Evolutionary conservation across 2,888 invertebrate species (phyloP).

Genomic region (Boloria selene): DNA sequence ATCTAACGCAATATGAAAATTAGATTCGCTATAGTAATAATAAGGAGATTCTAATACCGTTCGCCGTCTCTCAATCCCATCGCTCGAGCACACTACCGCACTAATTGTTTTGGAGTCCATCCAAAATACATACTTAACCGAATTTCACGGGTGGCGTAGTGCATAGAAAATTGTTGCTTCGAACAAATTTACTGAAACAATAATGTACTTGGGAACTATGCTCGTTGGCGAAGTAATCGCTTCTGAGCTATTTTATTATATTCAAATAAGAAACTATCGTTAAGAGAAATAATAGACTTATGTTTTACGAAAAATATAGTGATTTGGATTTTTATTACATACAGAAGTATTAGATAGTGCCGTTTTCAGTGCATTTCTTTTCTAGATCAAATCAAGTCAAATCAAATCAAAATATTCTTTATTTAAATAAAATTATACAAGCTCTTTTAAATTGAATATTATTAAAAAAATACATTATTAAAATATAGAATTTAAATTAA

Average conservation of each 20-base stretch:
- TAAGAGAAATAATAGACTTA: background rate
- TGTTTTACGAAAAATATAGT: background rate
- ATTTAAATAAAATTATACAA: too few relatives aligned
- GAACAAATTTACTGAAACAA: conserved; percentile 43
- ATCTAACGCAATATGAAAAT: conserved; percentile 6
- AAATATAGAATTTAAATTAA: too few relatives aligned
- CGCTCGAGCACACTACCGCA: conserved; percentile 52
- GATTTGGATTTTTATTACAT: too few relatives aligned
- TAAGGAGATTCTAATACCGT: conserved; percentile 55
- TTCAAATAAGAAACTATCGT: background rate
- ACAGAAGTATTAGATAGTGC: too few relatives aligned
- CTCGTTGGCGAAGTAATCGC: conserved; percentile 3
- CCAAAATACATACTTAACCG: conserved; percentile 78
- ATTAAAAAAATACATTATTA: too few relatives aligned
- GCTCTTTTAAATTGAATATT: too few relatives aligned
- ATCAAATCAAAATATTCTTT: too few relatives aligned
- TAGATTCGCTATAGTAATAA: conserved; percentile 19
- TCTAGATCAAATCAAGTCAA: too few relatives aligned
- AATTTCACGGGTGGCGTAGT: conserved; percentile 65
- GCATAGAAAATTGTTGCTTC: conserved; percentile 61
- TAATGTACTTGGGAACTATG: conserved; percentile 25
- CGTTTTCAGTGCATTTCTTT: too few relatives aligned
- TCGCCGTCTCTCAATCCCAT: conserved; percentile 54
- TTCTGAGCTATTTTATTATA: background rate
- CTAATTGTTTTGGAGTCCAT: conserved; percentile 79